Percentiles rank a stretch among this genome's conserved stretches.
Conservation (phyloP, 2,113 vertebrate species). For the Fregetta grallaria region DNA sequence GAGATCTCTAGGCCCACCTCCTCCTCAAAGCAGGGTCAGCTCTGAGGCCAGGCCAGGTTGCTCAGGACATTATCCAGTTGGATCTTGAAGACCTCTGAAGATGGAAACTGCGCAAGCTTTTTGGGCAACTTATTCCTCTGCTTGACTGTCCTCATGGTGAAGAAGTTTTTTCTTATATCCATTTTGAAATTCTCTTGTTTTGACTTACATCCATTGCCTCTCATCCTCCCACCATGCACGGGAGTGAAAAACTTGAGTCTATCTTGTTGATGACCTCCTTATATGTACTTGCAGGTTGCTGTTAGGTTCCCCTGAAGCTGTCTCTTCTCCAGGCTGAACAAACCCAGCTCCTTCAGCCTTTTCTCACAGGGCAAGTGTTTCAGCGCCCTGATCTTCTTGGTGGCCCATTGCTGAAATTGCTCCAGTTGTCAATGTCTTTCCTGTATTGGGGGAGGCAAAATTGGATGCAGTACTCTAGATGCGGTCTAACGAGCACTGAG, state of each 20-base stretch:
- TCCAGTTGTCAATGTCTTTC: neutral
- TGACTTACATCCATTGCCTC: neutral
- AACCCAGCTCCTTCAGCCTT: neutral
- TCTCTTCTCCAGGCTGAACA: neutral
- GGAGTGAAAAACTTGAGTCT: neutral
- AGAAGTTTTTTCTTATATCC: neutral
- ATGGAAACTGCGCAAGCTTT: neutral
- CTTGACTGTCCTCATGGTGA: neutral
- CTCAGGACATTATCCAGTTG: neutral
- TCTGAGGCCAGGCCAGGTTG: neutral
- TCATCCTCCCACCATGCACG: neutral
- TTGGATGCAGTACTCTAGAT: neutral
- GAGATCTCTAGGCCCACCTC: neutral
- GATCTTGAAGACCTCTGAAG: neutral
- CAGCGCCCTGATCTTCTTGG: neutral
- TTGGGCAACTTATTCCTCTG: neutral
- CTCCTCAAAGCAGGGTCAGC: neutral
- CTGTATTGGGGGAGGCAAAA: neutral
- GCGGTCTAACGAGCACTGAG: neutral
- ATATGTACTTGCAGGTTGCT: neutral
- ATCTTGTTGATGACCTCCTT: neutral
- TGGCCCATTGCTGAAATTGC: neutral
- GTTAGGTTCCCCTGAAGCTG: neutral
- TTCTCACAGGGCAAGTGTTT: neutral
- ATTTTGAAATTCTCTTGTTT: neutral